Conservation (phyloP, 1,140 invertebrate genomes). For the Linepithema humile region DNA sequence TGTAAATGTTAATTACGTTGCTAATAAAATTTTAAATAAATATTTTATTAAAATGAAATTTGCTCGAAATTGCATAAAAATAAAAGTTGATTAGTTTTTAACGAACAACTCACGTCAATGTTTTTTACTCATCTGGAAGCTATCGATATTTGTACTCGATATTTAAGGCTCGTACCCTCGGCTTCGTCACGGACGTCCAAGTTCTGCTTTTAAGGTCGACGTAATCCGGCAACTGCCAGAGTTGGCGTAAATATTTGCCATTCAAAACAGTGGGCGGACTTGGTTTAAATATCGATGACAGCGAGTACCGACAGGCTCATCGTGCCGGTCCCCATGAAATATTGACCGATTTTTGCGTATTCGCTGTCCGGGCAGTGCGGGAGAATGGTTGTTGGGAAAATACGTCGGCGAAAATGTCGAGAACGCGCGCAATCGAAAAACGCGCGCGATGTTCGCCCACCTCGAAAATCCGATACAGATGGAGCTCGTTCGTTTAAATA, state of each 20-base stretch:
- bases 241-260: conserved; percentile 52
- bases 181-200: background rate
- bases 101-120: background rate
- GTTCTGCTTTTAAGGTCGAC: conserved; percentile 46
- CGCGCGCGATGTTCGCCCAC: conserved; percentile 15
- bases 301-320: conserved; percentile 12
- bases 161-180: conserved; percentile 19
- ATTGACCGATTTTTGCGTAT: conserved; percentile 53
- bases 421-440: conserved; percentile 51
- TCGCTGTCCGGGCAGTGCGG: background rate
- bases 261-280: conserved; percentile 55
- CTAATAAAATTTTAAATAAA: background rate
- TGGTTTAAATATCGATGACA: conserved; percentile 57
- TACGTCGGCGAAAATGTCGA: conserved; percentile 37
- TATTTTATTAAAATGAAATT: background rate
- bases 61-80: background rate
- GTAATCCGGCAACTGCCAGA: conserved; percentile 37
- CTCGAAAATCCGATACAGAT: conserved; percentile 48
- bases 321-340: conserved; percentile 27
- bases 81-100: background rate
- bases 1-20: background rate
- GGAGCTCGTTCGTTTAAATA: conserved; percentile 55
- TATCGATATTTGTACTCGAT: conserved; percentile 28
- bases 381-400: background rate
- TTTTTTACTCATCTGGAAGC: background rate